Evolutionary conservation across 2,888 invertebrate genomes (phyloP).

Genomic region (Lysandra bellargus): DNA sequence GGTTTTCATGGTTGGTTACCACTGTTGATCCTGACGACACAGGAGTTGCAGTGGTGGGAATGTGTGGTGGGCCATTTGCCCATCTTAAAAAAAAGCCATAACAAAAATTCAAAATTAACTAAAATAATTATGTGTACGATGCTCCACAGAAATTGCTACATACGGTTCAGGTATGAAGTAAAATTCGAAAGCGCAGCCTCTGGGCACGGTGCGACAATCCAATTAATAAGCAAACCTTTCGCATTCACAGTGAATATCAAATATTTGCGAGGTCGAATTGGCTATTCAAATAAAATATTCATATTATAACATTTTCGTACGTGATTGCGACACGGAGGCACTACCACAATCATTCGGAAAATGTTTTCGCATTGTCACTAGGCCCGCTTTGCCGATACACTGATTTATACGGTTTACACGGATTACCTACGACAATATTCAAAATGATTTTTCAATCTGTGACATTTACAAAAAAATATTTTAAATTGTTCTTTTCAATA

Average conservation of each 20-base stretch:
- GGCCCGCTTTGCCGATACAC: constrained; percentile 1
- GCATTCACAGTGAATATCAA: constrained; percentile 72
- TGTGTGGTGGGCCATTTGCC: too few species aligned
- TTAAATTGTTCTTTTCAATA: too few species aligned
- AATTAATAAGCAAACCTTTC: constrained; percentile 76
- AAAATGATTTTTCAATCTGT: constrained; percentile 1
- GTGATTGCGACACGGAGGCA: constrained; percentile 51
- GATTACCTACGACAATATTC: background rate
- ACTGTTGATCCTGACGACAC: too few species aligned
- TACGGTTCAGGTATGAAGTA: constrained; percentile 58
- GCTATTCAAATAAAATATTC: constrained; percentile 71
- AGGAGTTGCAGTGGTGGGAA: too few species aligned
- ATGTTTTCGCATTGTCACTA: constrained; percentile 41
- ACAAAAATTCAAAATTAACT: too few species aligned
- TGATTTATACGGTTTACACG: background rate
- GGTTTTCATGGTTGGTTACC: too few species aligned
- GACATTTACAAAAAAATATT: background rate
- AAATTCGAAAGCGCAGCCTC: constrained; percentile 64
- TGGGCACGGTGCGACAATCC: constrained; percentile 66
- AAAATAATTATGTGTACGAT: too few species aligned
- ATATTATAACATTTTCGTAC: constrained; percentile 62
- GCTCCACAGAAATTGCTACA: background rate
- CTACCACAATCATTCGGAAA: constrained; percentile 42
- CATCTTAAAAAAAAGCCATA: too few species aligned
- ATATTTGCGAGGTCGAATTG: constrained; percentile 53